Evolutionary conservation across 2,113 vertebrate genomes (phyloP).

Genomic region (Lampris incognitus): DNA sequence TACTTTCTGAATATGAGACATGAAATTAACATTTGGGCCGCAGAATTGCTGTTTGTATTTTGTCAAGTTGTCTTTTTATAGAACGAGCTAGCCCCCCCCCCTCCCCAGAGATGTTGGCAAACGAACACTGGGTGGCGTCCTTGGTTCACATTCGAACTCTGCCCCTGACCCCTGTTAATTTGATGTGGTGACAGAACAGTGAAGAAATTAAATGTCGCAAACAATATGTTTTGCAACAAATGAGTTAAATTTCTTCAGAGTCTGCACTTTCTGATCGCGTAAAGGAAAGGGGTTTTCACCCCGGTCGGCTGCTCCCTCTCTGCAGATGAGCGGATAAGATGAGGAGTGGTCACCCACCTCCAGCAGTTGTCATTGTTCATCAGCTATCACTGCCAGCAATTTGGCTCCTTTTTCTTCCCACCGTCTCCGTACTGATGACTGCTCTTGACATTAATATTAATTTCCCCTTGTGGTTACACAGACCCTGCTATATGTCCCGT

Average conservation of each 20-base stretch:
- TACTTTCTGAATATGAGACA: constrained; percentile 14
- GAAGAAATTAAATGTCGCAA: background rate
- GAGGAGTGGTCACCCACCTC: too few species aligned
- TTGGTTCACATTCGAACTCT: constrained; percentile 4
- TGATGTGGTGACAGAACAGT: background rate
- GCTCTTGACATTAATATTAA: too few species aligned
- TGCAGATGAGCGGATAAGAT: too few species aligned
- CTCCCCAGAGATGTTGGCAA: background rate
- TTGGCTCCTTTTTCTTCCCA: too few species aligned
- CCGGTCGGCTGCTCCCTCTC: too few species aligned
- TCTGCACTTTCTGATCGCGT: background rate
- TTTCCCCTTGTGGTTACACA: too few species aligned
- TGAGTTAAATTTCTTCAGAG: too few species aligned
- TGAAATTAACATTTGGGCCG: background rate
- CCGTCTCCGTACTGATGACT: too few species aligned
- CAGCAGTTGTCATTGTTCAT: too few species aligned
- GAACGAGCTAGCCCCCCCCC: background rate
- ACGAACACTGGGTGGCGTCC: constrained; percentile 55
- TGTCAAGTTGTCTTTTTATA: background rate
- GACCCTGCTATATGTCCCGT: too few species aligned
- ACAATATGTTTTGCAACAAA: background rate
- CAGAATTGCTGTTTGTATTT: constrained; percentile 8
- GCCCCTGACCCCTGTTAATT: background rate
- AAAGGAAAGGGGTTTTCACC: too few species aligned
- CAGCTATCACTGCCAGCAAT: too few species aligned